Base-by-base conservation (phyloP, 2,888 invertebrate genomes). In the Ophion ventricosus region DNA sequence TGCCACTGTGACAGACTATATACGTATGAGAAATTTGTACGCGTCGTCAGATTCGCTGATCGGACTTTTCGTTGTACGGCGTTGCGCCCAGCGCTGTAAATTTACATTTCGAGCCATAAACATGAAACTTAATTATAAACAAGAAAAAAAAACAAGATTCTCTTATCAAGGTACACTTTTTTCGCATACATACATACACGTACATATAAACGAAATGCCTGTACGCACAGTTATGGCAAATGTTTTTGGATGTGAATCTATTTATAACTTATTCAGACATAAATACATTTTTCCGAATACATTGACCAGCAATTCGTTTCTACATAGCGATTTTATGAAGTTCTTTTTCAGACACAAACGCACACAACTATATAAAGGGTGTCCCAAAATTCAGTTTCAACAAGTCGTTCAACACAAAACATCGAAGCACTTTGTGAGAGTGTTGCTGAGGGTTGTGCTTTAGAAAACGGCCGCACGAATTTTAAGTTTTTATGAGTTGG, bases 1-100 rank as follows among this genome's bases (percentile, higher is more conserved):
- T 17, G 25, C 25, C 59, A 23, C 73, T 8, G 25, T 17, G 25
- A 61, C 59, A 73, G 26, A 43, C n/a, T 49, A 29, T 74, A 72
- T 49, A 49, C 17, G 14, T 49, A 17, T 49, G n/a, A 56, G 26
- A 76, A 61, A 83, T 83, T 73, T 76, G 75, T 76, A 83, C 76
- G 64, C 43, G 17, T 56, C 23, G 56, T 70, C n/a, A 73, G 14
- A 14, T 49, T 14, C 59, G 23, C 23, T 35, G 11, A 57, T 40
- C 11, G 57, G 11, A 64, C 23, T 67, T 83, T 49, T 49, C 49
- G 49, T 49, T 49, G 49, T 49, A 49, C 49, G 14, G 17, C 66
- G 80, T 66, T 83, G 70, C 20, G 66, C 43, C 25, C 63, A 14
- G 14, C 17, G 20, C 70, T 43, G 43, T 70, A n/a, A 40, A 73